Percentiles rank a stretch among this genome's conserved stretches.
phyloP scores from a whole-genome alignment of 1,140 invertebrate genomes.

The Nephila pilipes region DNA sequence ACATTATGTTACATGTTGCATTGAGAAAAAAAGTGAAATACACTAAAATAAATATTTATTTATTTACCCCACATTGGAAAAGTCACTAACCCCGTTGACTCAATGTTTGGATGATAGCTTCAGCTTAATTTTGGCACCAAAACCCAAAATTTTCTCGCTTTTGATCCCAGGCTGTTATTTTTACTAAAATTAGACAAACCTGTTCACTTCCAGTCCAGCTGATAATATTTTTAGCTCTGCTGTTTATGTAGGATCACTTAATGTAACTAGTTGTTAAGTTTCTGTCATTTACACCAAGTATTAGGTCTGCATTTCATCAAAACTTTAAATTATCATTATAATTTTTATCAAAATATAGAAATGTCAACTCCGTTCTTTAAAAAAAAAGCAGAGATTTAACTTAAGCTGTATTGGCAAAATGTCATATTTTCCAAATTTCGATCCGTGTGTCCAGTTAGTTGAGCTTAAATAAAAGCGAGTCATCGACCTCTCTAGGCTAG shows the following conservation, averaged over 20 bases:
- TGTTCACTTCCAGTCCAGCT: not conserved
- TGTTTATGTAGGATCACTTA: not conserved
- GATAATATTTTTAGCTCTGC: not conserved
- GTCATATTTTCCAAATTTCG: not conserved
- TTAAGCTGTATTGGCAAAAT: not conserved
- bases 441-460: conserved; percentile 24
- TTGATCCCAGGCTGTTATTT: not conserved
- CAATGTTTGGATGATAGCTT: not conserved
- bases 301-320: no score
- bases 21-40: no score
- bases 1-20: no score
- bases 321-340: not conserved
- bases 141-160: not conserved
- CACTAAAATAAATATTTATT: not conserved
- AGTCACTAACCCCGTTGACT: not conserved
- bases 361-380: not conserved
- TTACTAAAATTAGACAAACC: not conserved
- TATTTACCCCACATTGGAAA: not conserved
- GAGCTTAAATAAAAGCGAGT: conserved; percentile 32
- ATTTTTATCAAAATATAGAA: not conserved
- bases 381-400: no score
- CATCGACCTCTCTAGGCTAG: conserved; percentile 46
- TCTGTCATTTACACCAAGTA: no score
- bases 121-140: not conserved
- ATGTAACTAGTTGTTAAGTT: not conserved